phyloP scores from a whole-genome alignment of 2,888 invertebrate species.

The Thyatira batis region DNA sequence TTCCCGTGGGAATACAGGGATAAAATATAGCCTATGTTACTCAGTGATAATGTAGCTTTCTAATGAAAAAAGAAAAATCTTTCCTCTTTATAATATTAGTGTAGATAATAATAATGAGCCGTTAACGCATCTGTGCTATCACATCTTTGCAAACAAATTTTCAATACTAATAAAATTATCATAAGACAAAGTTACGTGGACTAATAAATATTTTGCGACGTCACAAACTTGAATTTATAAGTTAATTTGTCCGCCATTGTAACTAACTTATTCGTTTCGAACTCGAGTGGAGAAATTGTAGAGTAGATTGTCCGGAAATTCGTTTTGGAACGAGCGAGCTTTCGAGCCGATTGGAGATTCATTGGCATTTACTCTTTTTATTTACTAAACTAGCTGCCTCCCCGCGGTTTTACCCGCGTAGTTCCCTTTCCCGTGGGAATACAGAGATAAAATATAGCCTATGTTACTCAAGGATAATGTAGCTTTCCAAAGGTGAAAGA shows the following conservation, averaged over 20 bases:
- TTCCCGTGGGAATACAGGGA: too few relatives aligned
- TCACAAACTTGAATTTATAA: constrained; percentile 19
- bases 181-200: constrained; percentile 8
- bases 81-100: too few relatives aligned
- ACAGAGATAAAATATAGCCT: too few relatives aligned
- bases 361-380: constrained; percentile 13
- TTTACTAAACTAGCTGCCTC: constrained; percentile 3
- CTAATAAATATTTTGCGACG: constrained; percentile 12
- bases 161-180: neutral
- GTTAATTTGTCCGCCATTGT: constrained; percentile 31
- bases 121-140: too few relatives aligned
- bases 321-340: constrained; percentile 16
- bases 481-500: too few relatives aligned
- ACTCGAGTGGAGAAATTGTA: constrained; percentile 23
- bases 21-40: too few relatives aligned
- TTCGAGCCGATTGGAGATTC: constrained; percentile 12
- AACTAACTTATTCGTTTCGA: constrained; percentile 24
- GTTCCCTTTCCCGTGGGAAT: too few relatives aligned
- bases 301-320: constrained; percentile 44
- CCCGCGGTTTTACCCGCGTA: too few relatives aligned
- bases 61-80: too few relatives aligned
- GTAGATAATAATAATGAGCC: too few relatives aligned
- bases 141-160: neutral
- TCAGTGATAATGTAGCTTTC: too few relatives aligned
- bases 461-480: too few relatives aligned